phyloP scores from a whole-genome alignment of 1,140 invertebrate species.

The Papilio machaon region DNA sequence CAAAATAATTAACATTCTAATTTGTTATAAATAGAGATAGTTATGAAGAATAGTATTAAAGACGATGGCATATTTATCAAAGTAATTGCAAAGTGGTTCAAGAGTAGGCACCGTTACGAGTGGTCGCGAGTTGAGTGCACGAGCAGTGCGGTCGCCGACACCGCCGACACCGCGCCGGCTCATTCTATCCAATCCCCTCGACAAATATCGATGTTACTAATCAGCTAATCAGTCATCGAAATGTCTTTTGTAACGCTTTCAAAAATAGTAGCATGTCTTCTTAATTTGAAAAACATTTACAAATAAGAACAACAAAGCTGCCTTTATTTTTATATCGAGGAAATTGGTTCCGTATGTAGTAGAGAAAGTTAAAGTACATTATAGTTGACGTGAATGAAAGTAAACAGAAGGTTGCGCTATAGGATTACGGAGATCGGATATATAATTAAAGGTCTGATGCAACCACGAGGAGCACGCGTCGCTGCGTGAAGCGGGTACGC shows the following conservation, averaged over 20 bases:
- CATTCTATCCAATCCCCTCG: neutral
- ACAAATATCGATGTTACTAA: conserved; percentile 23
- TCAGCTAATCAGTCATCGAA: neutral
- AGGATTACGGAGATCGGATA: conserved; percentile 15
- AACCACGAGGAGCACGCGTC: conserved; percentile 62
- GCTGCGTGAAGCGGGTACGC: conserved; percentile 41
- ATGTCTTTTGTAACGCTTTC: neutral
- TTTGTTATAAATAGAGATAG: conserved; percentile 12
- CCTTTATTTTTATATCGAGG: neutral
- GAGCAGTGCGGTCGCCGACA: conserved; percentile 74
- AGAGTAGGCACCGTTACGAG: conserved; percentile 73
- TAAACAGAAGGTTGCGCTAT: conserved; percentile 12
- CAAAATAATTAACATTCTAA: conserved; percentile 14
- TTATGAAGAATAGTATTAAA: conserved; percentile 12
- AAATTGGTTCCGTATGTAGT: neutral
- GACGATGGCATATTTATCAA: conserved; percentile 42
- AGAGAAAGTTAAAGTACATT: conserved; percentile 4
- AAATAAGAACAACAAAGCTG: neutral
- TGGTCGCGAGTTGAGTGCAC: conserved; percentile 75
- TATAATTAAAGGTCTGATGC: conserved; percentile 53
- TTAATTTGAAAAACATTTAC: too few relatives aligned
- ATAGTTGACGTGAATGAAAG: neutral
- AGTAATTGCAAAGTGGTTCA: conserved; percentile 50
- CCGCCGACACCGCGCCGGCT: conserved; percentile 45
- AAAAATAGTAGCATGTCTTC: neutral